Conservation (phyloP, 2,888 invertebrate genomes). For the Bursaphelenchus okinawaensis region DNA sequence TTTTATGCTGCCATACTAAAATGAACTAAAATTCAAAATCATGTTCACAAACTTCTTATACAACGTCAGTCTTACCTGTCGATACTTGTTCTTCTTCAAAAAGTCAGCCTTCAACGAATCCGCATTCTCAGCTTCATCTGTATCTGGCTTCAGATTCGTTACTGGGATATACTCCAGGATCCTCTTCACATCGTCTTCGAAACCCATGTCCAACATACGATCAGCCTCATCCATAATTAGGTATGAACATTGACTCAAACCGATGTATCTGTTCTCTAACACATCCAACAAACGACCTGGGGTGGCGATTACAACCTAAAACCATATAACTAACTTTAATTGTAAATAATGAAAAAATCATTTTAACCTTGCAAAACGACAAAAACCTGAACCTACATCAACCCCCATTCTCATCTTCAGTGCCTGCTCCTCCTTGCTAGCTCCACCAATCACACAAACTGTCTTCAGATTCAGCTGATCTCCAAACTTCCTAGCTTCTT, state of each 20-base stretch:
- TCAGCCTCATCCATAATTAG: slow-evolving; percentile 81
- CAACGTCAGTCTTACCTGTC: slow-evolving; percentile 66
- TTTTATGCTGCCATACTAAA: not conserved
- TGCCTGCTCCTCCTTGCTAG: slow-evolving; percentile 96
- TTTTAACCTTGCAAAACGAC: slow-evolving; percentile 5
- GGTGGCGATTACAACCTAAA: slow-evolving; percentile 90
- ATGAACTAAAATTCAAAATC: not conserved
- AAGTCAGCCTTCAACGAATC: slow-evolving; percentile 84
- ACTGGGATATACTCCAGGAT: slow-evolving; percentile 97
- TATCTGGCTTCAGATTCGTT: slow-evolving; percentile 92
- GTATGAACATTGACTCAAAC: slow-evolving; percentile 93
- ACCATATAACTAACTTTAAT: slow-evolving; percentile 12
- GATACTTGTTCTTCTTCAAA: slow-evolving; percentile 87
- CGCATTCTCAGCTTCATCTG: slow-evolving; percentile 94
- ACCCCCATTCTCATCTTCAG: slow-evolving; percentile 91
- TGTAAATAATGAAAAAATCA: no score
- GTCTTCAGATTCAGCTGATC: slow-evolving; percentile 83
- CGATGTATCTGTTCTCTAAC: slow-evolving; percentile 91
- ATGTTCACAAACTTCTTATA: slow-evolving; percentile 4
- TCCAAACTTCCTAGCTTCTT: slow-evolving; percentile 95
- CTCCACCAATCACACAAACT: slow-evolving; percentile 87
- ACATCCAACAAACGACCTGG: slow-evolving; percentile 98
- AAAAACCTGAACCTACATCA: slow-evolving; percentile 65
- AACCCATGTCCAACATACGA: slow-evolving; percentile 99
- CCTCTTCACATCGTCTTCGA: slow-evolving; percentile 90